Evolutionary conservation across 2,797 vertebrate genomes (phyloP), one percentile per base, ranked within the genome.

Genomic region (Eulemur rubriventer): DNA sequence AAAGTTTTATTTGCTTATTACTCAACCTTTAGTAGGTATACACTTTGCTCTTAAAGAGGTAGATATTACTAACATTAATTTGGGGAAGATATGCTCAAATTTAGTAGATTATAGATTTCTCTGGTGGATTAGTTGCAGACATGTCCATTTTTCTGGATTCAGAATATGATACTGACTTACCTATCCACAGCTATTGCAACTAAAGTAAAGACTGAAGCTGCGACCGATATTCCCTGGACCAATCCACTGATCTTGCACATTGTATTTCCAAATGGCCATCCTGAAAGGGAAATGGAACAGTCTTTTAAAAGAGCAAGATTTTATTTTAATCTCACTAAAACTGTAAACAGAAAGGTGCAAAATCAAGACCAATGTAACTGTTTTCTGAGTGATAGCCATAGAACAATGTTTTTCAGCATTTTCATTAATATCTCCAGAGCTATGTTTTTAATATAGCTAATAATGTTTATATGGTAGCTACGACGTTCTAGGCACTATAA

Each of bases 101-200:
- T 38, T 61, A 46, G 7, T 30, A 82, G 28, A 46, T 69, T 41
- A 65, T 8, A 30, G 16, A 28, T 17, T 84, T 89, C 91, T 72
- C 52, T 33, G 22, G 6, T 55, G 3, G 26, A 20, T 63, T 73
- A 41, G 8, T 33, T 35, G 13, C 10, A 55, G 28, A 52, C 50
- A 57, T 12, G 30, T 16, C 13, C 14, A 28, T 46, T 84, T 90
- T 69, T 38, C 35, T n/a, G 41, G 76, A 55, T 35, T 92, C 8
- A 10, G 7, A 43, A 17, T 65, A 79, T 63, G 48, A 4, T 9
- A 1, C 24, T 26, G 1, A 81, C 98, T 97, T 99, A 99, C 99
- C 99, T 99, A 98, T 99, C 99, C 28, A 99, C 98, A 0, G 99
- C 99, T 81, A 99, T 99, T 6, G 99, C 99, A 26, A 99, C 99